Evolutionary conservation across 2,797 vertebrate species (phyloP), one percentile per base, ranked within the genome.

Genomic region (Amblyraja radiata): DNA sequence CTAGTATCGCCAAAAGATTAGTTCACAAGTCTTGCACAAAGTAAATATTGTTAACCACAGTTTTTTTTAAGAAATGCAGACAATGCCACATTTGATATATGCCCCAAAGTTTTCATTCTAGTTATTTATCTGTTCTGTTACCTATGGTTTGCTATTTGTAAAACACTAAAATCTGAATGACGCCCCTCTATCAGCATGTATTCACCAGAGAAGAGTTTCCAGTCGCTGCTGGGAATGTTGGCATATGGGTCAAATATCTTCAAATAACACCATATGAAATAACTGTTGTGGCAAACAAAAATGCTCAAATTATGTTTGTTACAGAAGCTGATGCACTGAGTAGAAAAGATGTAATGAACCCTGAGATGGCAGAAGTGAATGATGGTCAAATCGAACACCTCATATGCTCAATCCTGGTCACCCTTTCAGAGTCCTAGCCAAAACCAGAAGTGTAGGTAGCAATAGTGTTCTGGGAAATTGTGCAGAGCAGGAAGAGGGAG

Each of bases 21-120:
- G 39, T 73, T 76, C 71, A 74, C 25, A 92, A 54, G 10, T 76
- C 23, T 91, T 91, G 25, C 36, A 10, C 84, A 36, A 90, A 90
- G 88, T 90, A 71, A 74, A 91, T 74, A 91, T 91, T 74, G 23
- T 74, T 91, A 91, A 74, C 25, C 46, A n/a, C 5, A 74, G 9
- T 74, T 91, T 13, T 74, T 91, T 46, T 46, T 46, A 32, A 46
- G 68, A 71, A 74, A 74, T 88, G 88, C 32, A 71, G 21, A n/a
- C 39, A 39, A 6, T 25, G 36, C 71, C 39, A 73, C 21, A 90
- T 90, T 73, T 90, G 18, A 90, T 7, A 46, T 5, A 73, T 28
- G 68, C 68, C 65, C 23, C 36, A 39, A 54, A 91, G 14, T 25
- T 14, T 54, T 1, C 36, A 74, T 74, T 2, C 23, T 28, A 74